Evolutionary conservation across 2,113 vertebrate species (phyloP).

Genomic region (Laticauda laticaudata): DNA sequence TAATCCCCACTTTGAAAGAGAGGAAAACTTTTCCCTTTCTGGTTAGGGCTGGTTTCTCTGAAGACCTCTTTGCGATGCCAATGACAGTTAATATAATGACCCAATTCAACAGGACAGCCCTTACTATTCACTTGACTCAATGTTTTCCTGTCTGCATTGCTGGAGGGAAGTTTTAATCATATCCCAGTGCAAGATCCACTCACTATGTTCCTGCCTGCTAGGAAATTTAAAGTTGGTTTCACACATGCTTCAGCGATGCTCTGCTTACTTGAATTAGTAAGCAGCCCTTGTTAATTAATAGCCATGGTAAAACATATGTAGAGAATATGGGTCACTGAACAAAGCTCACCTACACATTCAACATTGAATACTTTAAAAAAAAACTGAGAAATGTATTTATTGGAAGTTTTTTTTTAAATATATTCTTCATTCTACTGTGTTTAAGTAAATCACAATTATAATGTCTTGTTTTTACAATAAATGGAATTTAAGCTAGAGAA

Average conservation of each 20-base stretch:
- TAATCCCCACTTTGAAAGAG: not conserved
- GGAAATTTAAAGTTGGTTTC: not conserved
- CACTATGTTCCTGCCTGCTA: not conserved
- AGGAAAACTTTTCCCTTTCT: not conserved
- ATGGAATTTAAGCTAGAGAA: not conserved
- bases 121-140: not conserved
- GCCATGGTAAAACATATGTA: not conserved
- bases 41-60: not conserved
- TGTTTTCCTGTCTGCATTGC: not conserved
- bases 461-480: not conserved
- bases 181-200: not conserved
- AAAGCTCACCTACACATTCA: not conserved
- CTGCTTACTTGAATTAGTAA: not conserved
- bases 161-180: not conserved
- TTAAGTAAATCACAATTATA: not conserved
- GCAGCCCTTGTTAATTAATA: not conserved
- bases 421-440: not conserved
- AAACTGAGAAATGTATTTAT: not conserved
- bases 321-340: not conserved
- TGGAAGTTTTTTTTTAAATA: not conserved
- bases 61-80: not conserved
- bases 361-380: not conserved
- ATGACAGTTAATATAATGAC: not conserved
- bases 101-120: not conserved
- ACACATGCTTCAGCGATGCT: not conserved